Evolutionary conservation across 2,797 vertebrate species (phyloP).

Genomic region (Fratercula arctica): DNA sequence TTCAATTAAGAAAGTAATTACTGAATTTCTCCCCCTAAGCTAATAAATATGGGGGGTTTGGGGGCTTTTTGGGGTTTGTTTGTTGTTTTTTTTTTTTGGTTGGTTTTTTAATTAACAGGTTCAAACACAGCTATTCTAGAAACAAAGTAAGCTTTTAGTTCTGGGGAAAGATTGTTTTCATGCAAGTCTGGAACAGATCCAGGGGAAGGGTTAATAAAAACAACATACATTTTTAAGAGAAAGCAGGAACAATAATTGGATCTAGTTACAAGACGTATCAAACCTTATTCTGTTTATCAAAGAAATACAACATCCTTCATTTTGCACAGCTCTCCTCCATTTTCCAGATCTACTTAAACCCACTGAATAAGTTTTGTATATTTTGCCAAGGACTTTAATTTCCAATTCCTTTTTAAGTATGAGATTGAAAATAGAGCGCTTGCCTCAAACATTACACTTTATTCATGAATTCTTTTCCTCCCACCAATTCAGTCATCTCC

Average conservation of each 20-base stretch:
- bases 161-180: background rate
- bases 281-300: background rate
- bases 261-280: background rate
- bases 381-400: slow-evolving; percentile 6
- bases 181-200: background rate
- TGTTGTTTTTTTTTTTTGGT: background rate
- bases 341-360: background rate
- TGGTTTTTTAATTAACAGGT: background rate
- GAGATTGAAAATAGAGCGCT: slow-evolving; percentile 8
- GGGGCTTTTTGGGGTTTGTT: background rate
- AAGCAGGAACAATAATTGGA: background rate
- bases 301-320: background rate
- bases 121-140: background rate
- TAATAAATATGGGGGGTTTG: background rate
- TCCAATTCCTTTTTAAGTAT: slow-evolving; percentile 9
- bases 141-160: background rate
- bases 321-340: background rate
- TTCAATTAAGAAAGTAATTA: background rate
- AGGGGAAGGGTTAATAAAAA: background rate
- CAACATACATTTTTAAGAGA: background rate
- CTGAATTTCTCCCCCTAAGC: background rate
- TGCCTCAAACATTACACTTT: background rate
- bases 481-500: background rate
- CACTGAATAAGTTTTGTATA: background rate
- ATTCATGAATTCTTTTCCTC: background rate